Conservation (phyloP, 2,888 invertebrate species). For the Linnaemya tessellans region DNA sequence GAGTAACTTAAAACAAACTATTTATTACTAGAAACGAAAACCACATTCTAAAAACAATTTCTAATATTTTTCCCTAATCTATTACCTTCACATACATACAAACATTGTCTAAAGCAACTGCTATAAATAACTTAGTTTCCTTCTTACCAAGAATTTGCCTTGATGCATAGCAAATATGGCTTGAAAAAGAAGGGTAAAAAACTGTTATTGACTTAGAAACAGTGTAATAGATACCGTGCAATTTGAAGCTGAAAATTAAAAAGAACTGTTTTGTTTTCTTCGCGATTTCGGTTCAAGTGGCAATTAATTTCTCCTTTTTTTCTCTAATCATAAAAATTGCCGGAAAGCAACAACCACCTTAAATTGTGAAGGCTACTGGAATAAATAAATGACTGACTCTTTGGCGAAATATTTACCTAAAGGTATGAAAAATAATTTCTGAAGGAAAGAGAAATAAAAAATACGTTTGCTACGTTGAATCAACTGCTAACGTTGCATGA, state of each 20-base stretch:
- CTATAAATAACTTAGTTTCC: neutral
- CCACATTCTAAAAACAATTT: too few relatives aligned
- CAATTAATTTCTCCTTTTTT: slow-evolving; percentile 48
- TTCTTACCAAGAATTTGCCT: neutral
- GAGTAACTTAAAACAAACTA: too few relatives aligned
- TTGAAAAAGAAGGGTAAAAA: neutral
- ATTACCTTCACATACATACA: neutral
- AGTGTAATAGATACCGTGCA: neutral
- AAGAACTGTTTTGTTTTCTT: slow-evolving; percentile 49
- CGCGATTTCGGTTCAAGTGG: slow-evolving; percentile 55
- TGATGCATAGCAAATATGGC: neutral
- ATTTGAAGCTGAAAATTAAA: neutral
- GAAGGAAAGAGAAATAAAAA: neutral
- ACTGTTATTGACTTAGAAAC: neutral
- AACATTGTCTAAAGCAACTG: too few relatives aligned
- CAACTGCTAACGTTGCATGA: slow-evolving; percentile 1
- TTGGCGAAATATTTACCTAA: slow-evolving; percentile 34
- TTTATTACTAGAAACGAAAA: too few relatives aligned
- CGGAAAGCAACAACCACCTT: slow-evolving; percentile 53
- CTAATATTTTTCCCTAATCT: neutral
- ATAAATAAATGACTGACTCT: slow-evolving; percentile 40
- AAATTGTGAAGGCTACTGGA: slow-evolving; percentile 40
- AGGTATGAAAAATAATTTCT: slow-evolving; percentile 33
- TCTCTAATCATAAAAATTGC: slow-evolving; percentile 39
- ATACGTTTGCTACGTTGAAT: slow-evolving; percentile 22